Evolutionary conservation across 2,888 invertebrate species (phyloP).

Genomic region (Hetaerina titia): DNA sequence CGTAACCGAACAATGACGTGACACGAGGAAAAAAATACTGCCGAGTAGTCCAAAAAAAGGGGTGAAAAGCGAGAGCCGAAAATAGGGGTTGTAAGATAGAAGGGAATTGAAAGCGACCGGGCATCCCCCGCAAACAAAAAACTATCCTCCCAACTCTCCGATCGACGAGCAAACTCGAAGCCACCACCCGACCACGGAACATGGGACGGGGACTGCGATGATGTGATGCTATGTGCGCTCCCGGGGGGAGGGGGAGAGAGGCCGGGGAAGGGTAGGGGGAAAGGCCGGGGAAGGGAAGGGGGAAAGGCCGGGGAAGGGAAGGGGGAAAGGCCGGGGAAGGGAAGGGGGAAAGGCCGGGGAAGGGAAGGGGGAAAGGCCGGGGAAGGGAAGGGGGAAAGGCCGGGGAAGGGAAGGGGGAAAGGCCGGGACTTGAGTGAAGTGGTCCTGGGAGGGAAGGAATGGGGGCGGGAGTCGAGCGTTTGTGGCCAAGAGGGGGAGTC

Average conservation of each 20-base stretch:
- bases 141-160: neutral
- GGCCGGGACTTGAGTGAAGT: conserved; percentile 75
- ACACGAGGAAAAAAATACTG: neutral
- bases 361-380: conserved; percentile 72
- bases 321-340: neutral
- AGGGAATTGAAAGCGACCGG: neutral
- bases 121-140: neutral
- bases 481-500: conserved; percentile 75
- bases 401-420: conserved; percentile 59
- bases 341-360: conserved; percentile 75
- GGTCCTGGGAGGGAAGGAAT: conserved; percentile 77
- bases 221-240: conserved; percentile 61
- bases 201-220: conserved; percentile 77
- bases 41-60: neutral
- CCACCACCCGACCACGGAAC: conserved; percentile 81
- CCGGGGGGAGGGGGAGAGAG: conserved; percentile 66
- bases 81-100: neutral
- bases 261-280: neutral
- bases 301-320: neutral
- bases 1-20: neutral
- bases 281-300: neutral
- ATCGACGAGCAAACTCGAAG: neutral
- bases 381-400: conserved; percentile 68
- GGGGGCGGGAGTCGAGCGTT: conserved; percentile 77
- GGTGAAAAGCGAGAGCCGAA: neutral